Evolutionary conservation across 2,113 vertebrate genomes (phyloP).

Genomic region (Callipepla californica): DNA sequence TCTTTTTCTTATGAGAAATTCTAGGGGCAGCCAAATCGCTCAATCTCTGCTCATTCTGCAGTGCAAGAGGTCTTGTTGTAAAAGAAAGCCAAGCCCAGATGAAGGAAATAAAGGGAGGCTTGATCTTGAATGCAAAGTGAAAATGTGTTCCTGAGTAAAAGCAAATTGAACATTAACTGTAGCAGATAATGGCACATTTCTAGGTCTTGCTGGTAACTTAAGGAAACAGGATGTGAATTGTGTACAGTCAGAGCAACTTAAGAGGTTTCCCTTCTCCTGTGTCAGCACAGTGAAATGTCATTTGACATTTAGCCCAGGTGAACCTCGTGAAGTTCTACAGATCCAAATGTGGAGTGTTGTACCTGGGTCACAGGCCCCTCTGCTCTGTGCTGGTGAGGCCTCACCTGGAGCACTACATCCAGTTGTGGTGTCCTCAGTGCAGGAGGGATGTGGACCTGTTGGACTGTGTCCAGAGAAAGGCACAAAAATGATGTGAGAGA

Average conservation of each 20-base stretch:
- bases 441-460: no score
- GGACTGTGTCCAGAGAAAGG: no score
- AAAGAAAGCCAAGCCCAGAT: not conserved
- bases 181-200: not conserved
- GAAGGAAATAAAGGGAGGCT: not conserved
- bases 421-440: no score
- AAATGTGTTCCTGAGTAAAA: not conserved
- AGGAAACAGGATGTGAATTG: not conserved
- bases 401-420: no score
- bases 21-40: not conserved
- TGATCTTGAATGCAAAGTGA: rapidly evolving
- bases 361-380: no score
- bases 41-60: not conserved
- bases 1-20: not conserved
- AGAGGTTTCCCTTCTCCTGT: not conserved
- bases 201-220: not conserved
- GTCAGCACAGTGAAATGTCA: not conserved
- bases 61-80: not conserved
- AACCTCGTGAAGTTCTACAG: no score
- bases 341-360: no score
- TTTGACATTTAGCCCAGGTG: not conserved
- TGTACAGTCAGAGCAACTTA: not conserved
- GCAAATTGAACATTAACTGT: not conserved
- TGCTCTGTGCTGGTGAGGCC: no score
- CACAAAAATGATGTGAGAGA: no score